Base-by-base conservation (phyloP, 2,888 invertebrate genomes). In the Operophtera brumata region DNA sequence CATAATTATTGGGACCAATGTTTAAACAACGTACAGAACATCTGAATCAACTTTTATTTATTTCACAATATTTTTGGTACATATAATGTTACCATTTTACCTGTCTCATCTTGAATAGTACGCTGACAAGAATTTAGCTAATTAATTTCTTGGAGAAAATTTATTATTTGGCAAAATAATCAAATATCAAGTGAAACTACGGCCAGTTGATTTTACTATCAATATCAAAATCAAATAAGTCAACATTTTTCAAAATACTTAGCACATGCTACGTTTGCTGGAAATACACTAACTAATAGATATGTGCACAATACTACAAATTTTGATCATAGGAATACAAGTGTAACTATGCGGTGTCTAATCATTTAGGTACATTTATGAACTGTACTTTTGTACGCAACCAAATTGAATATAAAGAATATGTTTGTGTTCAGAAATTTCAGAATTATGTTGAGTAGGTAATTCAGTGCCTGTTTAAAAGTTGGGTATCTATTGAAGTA, bases 31-130 rank as follows among this genome's bases (percentile, higher is more conserved):
- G 8, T 37, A 37, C 9, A 9, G 10, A 37, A 34, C 11, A 41
- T 37, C 14, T 12, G 32, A 25, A n/a, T 6, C 5, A 3, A 20
- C 2, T 20, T 20, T 20, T 20, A 20, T 4, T 14, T 13, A 11
- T 14, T 26, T 45, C 9, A 46, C 42, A 47, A 50, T 1, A 20
- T n/a, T 26, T 8, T 20, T 32, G 10, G 9, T 40, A 39, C n/a
- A 9, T 9, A 6, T 46, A 37, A 28, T 40, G 7, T 49, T 51
- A 50, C 41, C 42, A 36, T 45, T 40, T 61, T 68, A 73, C 80
- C 80, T 64, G 65, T 78, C 82, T 80, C 82, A 82, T 82, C 82
- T 80, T 74, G 71, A 66, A 58, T 37, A 47, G 40, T 36, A 66
- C 60, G 55, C 64, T 66, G 65, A 70, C 70, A 61, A 64, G 60